Percentiles rank a stretch among this genome's conserved stretches.
Conservation (phyloP, 2,888 invertebrate genomes). For the Onchidella celtica region DNA sequence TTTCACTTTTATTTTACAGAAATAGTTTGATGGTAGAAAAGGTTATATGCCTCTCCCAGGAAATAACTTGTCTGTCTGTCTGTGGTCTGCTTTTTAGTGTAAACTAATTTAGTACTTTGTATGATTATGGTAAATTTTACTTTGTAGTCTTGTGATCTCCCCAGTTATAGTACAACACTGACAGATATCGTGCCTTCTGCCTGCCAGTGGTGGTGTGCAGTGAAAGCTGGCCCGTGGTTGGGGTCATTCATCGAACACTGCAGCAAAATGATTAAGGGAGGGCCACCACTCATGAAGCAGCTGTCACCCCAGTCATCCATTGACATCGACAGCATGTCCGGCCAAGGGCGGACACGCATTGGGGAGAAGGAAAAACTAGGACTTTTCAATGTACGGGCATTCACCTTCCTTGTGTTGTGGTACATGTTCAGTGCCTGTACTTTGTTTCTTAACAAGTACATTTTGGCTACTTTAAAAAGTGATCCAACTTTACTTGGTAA, state of each 20-base stretch:
- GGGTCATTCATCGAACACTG: conserved; percentile 6
- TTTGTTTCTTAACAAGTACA: conserved; percentile 89
- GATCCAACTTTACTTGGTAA: conserved; percentile 88
- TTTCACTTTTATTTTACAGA: too few relatives aligned
- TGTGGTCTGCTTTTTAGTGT: too few relatives aligned
- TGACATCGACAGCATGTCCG: conserved; percentile 10
- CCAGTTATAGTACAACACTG: not conserved
- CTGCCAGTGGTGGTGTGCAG: conserved; percentile 1
- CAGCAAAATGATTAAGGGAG: not conserved
- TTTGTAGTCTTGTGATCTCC: too few relatives aligned
- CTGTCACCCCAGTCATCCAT: not conserved
- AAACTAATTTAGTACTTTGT: too few relatives aligned
- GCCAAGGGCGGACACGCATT: conserved; percentile 28
- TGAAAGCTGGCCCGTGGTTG: not conserved
- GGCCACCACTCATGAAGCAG: not conserved
- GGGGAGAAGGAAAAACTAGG: conserved; percentile 68
- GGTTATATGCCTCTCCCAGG: too few relatives aligned
- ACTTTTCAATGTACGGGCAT: conserved; percentile 69
- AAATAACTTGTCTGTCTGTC: too few relatives aligned
- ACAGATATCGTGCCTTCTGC: not conserved
- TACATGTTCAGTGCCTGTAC: conserved; percentile 90
- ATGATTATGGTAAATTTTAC: too few relatives aligned
- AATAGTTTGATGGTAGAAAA: too few relatives aligned
- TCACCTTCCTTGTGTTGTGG: conserved; percentile 83
- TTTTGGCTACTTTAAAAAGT: conserved; percentile 86